Percentiles rank a stretch among this genome's conserved stretches.
These are phyloP conservation scores for Eupelmus urozonus DNA, from an alignment of 2,888 invertebrate species.

Conservation along the genomic window DNA sequence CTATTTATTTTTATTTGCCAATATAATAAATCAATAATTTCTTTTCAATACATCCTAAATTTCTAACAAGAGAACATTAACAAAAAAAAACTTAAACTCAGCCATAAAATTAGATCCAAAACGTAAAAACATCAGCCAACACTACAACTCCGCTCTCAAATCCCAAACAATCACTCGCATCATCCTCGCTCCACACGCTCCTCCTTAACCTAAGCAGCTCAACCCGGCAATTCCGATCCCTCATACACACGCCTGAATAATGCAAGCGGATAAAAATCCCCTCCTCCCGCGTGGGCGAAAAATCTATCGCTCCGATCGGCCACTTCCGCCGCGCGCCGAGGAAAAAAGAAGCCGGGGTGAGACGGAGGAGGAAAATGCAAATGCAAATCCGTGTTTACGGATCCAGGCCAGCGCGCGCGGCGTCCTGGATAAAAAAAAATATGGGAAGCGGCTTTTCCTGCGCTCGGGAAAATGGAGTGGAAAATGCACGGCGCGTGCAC, in stretches of 20 bases:
- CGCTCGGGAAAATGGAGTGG: slow-evolving; percentile 20
- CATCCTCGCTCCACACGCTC: no score
- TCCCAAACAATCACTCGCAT: no score
- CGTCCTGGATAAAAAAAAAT: slow-evolving; percentile 10
- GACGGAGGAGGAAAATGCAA: slow-evolving; percentile 9
- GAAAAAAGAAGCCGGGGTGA: neutral
- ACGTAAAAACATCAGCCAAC: no score
- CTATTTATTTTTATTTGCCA: no score
- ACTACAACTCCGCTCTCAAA: no score
- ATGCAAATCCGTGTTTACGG: neutral
- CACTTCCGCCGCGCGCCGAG: no score
- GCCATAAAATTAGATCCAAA: no score
- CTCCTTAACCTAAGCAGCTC: neutral
- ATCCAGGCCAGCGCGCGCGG: slow-evolving; percentile 29
- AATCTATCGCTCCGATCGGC: no score
- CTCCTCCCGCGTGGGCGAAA: slow-evolving; percentile 7
- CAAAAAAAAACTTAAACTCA: no score
- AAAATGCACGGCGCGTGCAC: slow-evolving; percentile 11
- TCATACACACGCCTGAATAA: slow-evolving; percentile 25
- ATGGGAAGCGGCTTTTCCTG: neutral
- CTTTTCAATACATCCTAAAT: neutral
- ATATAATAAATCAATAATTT: neutral
- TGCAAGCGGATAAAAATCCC: neutral
- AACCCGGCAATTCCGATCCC: neutral
- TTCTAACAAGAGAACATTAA: no score